Conservation (phyloP, 1,140 invertebrate species). For the Scaptodrosophila lebanonensis region DNA sequence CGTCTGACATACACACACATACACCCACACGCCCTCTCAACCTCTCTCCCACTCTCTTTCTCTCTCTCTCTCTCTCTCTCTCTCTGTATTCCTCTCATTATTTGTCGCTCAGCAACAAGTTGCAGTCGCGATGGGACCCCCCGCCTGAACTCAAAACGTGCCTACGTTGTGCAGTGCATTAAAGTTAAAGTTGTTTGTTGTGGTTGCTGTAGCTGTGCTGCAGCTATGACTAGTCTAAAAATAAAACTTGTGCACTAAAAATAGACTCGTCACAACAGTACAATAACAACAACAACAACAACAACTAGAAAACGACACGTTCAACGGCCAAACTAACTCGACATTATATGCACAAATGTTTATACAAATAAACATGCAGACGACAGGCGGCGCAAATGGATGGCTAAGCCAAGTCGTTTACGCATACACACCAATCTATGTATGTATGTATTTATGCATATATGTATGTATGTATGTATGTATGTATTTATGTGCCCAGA, state of each 20-base stretch:
- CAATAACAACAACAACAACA: no score
- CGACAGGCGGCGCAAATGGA: no score
- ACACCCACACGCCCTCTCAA: not conserved
- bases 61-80: slow-evolving; percentile 1
- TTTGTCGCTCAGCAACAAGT: slow-evolving; percentile 53
- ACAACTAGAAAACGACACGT: no score
- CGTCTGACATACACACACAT: slow-evolving; percentile 28
- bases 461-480: no score
- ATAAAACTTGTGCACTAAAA: slow-evolving; percentile 52
- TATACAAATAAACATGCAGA: no score
- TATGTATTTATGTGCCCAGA: no score
- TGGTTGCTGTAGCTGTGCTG: slow-evolving; percentile 11
- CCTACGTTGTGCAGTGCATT: slow-evolving; percentile 42
- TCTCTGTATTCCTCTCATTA: no score
- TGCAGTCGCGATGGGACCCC: slow-evolving; percentile 38
- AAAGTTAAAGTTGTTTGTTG: slow-evolving; percentile 43
- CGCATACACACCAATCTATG: no score
- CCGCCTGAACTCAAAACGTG: slow-evolving; percentile 25
- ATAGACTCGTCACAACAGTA: slow-evolving; percentile 57
- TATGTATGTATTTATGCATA: no score
- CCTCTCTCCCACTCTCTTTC: slow-evolving; percentile 1
- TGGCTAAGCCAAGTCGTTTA: no score
- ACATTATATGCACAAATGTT: not conserved
- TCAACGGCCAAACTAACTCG: slow-evolving; percentile 49
- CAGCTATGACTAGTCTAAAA: slow-evolving; percentile 47